Evolutionary conservation across 37 sponge, comb jelly and placozoan genomes (phyloP).

Genomic region (Chondrilla cf. caribensis): DNA sequence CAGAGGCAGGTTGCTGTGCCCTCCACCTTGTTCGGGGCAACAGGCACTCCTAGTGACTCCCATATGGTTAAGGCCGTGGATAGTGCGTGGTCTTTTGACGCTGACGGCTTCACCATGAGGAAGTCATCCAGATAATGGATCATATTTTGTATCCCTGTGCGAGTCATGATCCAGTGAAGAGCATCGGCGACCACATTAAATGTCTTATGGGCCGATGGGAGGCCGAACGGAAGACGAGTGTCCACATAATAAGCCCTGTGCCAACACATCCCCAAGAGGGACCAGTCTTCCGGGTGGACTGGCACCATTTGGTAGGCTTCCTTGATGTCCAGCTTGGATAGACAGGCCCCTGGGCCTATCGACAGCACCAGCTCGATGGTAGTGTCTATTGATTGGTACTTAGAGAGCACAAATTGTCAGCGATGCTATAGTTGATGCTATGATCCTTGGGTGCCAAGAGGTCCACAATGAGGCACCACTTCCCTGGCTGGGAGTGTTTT

Average conservation of each 20-base stretch:
- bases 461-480: conserved; percentile 16
- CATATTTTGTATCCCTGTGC: not conserved
- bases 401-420: conserved; percentile 25
- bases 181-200: conserved; percentile 30
- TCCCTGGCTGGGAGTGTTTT: conserved; percentile 2
- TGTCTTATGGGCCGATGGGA: conserved; percentile 37
- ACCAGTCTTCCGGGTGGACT: conserved; percentile 40
- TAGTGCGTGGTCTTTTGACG: not conserved
- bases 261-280: conserved; percentile 34
- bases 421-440: not conserved
- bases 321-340: conserved; percentile 34
- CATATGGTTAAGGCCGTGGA: not conserved
- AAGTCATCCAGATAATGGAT: conserved; percentile 42
- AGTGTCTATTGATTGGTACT: conserved; percentile 23
- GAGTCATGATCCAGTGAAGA: conserved; percentile 11
- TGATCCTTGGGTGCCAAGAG: not conserved
- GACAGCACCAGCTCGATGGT: not conserved
- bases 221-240: conserved; percentile 35
- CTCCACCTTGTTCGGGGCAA: conserved; percentile 35
- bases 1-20: conserved; percentile 17
- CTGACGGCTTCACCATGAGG: conserved; percentile 2
- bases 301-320: conserved; percentile 19
- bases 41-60: conserved; percentile 23
- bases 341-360: conserved; percentile 16
- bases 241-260: conserved; percentile 22